Conservation (phyloP, 2,797 vertebrate species). For the Melanotaenia pygmaea region DNA sequence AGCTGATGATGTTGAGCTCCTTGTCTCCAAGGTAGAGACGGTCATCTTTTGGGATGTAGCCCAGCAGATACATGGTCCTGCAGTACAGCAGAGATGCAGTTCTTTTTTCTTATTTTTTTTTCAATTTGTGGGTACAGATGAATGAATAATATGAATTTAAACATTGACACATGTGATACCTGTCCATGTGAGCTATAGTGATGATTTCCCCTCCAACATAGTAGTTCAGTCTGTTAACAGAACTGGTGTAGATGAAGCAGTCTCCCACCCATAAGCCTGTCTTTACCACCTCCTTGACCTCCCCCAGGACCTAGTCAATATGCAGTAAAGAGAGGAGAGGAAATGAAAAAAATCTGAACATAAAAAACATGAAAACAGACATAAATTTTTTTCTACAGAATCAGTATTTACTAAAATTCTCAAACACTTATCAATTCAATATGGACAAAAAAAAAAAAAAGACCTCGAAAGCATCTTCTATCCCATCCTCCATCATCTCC, state of each 20-base stretch:
- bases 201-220: slow-evolving; percentile 99
- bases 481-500: slow-evolving; percentile 96
- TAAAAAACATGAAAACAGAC: neutral
- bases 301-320: slow-evolving; percentile 90
- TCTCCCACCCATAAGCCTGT: slow-evolving; percentile 98
- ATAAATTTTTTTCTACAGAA: neutral
- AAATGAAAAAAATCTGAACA: neutral
- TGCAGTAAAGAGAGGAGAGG: slow-evolving; percentile 4
- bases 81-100: neutral
- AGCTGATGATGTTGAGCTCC: slow-evolving; percentile 97
- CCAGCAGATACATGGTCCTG: slow-evolving; percentile 98
- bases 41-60: slow-evolving; percentile 99
- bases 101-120: neutral
- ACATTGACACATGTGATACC: slow-evolving; percentile 75
- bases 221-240: slow-evolving; percentile 98
- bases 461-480: slow-evolving; percentile 99
- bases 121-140: neutral
- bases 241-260: slow-evolving; percentile 99
- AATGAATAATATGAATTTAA: neutral
- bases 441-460: neutral
- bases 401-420: neutral
- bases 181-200: slow-evolving; percentile 98
- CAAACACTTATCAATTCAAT: neutral
- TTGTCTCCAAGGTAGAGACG: slow-evolving; percentile 97
- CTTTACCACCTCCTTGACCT: slow-evolving; percentile 98